Evolutionary conservation across 2,113 vertebrate genomes (phyloP).

Genomic region (Cyanocitta stelleri): DNA sequence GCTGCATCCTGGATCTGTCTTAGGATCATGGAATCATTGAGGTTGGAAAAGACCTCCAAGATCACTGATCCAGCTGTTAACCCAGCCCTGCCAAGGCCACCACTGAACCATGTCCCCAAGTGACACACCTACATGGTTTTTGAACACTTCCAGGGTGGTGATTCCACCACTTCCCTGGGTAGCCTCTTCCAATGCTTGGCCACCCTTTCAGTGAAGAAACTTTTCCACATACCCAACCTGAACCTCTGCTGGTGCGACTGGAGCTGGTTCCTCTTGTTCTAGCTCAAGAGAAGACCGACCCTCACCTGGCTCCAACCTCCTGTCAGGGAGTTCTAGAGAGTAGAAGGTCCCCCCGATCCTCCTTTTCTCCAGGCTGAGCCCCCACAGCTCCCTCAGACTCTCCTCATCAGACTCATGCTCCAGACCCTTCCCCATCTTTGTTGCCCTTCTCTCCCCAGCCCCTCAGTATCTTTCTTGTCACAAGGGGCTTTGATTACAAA

Average conservation of each 20-base stretch:
- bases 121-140: background rate
- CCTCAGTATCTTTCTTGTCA: background rate
- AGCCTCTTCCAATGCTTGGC: background rate
- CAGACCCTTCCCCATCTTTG: background rate
- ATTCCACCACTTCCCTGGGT: background rate
- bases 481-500: background rate
- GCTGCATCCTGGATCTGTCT: background rate
- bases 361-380: background rate
- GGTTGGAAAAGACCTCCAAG: background rate
- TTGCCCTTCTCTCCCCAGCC: background rate
- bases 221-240: background rate
- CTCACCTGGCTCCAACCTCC: background rate
- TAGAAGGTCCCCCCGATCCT: background rate
- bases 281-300: fast-evolving
- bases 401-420: background rate
- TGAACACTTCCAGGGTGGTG: background rate
- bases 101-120: background rate
- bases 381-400: background rate
- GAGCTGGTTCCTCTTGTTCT: background rate
- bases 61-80: background rate
- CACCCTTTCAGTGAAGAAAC: background rate
- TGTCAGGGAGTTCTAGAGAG: background rate
- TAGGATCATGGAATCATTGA: background rate
- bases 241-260: background rate
- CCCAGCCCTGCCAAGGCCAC: background rate